Base-by-base conservation (phyloP, 2,888 invertebrate genomes). In the Cylindroiulus punctatus region DNA sequence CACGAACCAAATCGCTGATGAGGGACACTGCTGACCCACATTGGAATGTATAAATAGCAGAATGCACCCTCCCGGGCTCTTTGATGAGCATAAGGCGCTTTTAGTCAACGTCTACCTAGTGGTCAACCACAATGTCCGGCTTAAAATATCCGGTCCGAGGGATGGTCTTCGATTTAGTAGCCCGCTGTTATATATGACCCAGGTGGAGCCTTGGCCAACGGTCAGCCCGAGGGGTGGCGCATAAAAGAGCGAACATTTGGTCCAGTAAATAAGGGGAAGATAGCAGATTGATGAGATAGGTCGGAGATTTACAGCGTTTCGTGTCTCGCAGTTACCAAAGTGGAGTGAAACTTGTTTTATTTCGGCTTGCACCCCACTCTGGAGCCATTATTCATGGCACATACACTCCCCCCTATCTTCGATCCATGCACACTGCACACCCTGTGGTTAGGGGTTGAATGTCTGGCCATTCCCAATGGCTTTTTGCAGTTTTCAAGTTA, bases 21-120 rank as follows among this genome's bases (percentile, higher is more conserved):
- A 30, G 76, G 76, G 76, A 76, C 76, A 76, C 30, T 76, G 76
- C 30, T 76, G 76, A 76, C 76, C 76, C 14, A 76, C 76, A 76
- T 76, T 1, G 76, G 76, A 26, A 14, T 26, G 3, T 30, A 30
- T 30, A 76, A 76, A 76, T 76, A 76, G 30, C 65, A 22, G 10
- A 65, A 65, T 26, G 40, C 76, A 36, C 76, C 76, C 76, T 30
- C 76, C 76, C 14, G 76, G 76, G 0, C 10, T 26, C 22, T 76
- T 12, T 10, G 76, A 76, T 76, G 76, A 76, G 76, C 76, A 30
- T 76, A 76, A 30, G 30, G 12, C 30, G 26, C 26, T 65, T 65
- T 44, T 10, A 65, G 22, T 1, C 19, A 2, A 76, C 26, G 26
- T 26, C 76, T 76, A 22, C 30, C 26, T 22, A 76, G 76, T 76